Conservation (phyloP, 2,113 vertebrate species). For the Xenotilapia caudafasciata region DNA sequence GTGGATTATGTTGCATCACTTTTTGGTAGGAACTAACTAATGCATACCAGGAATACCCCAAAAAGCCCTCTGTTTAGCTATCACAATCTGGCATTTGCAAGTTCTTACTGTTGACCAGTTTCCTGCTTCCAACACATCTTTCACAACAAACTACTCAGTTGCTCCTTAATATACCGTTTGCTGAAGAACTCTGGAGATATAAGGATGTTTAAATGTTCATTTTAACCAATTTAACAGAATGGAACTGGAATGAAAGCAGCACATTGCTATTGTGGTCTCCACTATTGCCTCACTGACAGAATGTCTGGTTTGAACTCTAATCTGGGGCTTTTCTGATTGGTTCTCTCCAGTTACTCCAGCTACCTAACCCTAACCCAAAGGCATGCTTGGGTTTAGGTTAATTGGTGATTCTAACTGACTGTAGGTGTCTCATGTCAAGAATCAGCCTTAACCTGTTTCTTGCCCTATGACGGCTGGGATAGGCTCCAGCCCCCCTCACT, state of each 20-base stretch:
- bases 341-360: neutral
- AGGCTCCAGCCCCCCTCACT: neutral
- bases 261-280: neutral
- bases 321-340: neutral
- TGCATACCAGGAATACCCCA: neutral
- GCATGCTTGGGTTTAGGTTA: neutral
- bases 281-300: neutral
- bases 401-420: neutral
- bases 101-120: neutral
- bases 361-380: neutral
- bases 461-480: neutral
- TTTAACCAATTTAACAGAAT: neutral
- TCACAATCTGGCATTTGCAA: neutral
- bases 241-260: neutral
- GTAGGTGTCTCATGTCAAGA: neutral
- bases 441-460: neutral
- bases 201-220: neutral
- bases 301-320: neutral
- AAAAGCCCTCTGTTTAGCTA: neutral
- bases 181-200: neutral
- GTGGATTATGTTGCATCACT: neutral
- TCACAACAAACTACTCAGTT: neutral
- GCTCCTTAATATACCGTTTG: neutral
- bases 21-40: neutral
- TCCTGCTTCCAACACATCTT: neutral